Percentiles rank a stretch among this genome's conserved stretches.
These are phyloP conservation scores for Tetramorium parvispinum DNA, from an alignment of 1,140 invertebrate genomes.

Conservation along the genomic window DNA sequence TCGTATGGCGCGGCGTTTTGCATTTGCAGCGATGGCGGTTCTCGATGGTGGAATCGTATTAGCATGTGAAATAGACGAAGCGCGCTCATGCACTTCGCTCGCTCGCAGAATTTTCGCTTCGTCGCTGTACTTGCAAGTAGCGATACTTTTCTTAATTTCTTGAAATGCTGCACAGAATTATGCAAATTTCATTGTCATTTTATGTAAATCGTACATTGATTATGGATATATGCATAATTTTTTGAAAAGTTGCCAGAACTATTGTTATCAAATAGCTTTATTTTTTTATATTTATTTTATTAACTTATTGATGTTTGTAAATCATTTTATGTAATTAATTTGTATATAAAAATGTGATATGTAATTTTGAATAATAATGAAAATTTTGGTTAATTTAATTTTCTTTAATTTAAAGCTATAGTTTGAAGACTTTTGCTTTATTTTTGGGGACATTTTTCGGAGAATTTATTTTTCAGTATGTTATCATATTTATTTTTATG, in stretches of 20 bases:
- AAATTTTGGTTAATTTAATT: no score
- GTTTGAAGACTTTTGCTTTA: no score
- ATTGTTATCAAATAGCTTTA: neutral
- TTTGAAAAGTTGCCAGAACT: neutral
- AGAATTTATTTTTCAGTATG: no score
- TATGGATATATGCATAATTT: neutral
- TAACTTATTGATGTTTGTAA: neutral
- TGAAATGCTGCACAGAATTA: neutral
- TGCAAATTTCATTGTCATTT: neutral
- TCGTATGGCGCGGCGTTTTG: conserved; percentile 44
- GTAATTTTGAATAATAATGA: no score
- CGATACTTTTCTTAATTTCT: conserved; percentile 38
- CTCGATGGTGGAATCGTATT: conserved; percentile 55
- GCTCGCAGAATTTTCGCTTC: conserved; percentile 36
- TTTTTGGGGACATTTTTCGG: no score
- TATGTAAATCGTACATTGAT: neutral
- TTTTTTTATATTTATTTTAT: neutral
- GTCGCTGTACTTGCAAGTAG: neutral
- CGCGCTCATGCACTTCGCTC: conserved; percentile 7
- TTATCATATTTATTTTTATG: no score
- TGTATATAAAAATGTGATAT: no score
- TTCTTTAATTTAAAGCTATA: no score
- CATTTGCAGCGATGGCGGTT: conserved; percentile 47
- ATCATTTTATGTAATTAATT: no score
- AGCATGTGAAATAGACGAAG: conserved; percentile 45